Base-by-base conservation (phyloP, 2,797 vertebrate genomes). In the Poeciliopsis gracilis region DNA sequence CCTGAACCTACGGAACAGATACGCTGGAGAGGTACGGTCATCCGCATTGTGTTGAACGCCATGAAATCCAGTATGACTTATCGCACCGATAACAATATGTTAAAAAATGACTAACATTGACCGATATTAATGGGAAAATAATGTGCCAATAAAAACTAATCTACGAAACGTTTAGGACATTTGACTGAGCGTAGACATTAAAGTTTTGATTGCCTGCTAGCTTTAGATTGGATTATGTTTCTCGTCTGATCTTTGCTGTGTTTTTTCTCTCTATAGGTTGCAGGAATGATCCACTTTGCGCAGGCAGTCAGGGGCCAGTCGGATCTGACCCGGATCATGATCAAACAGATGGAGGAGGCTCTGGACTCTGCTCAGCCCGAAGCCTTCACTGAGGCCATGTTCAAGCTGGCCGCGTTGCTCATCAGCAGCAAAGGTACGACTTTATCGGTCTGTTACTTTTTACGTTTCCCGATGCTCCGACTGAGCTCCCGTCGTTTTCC, bases 1-100 rank as follows among this genome's bases (percentile, higher is more conserved):
- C 3, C 97, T 99, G 43, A 99, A 99, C 86, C 86, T 99, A 79
- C 96, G 98, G 25, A 99, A 99, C 89, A 97, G 98, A 79, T 99
- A 99, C 0, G 98, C 98, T 0, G 98, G 98, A 94, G 98, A 99
- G 97, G 98, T 98, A 82, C 73, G 57, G 1, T 9, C 36, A 33
- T 72, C 38, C 0, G 10, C 66, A 43, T 12, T 25, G 33, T 23
- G 33, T 11, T 41, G 3, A 45, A 45, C 0, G 5, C 23, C 11
- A 43, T 5, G 5, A 30, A 9, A 23, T 23, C 20, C 49, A 51
- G 7, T 2, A 51, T 23, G 23, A 2, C 20, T 51, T 49, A 49
- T 20, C 6, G 18, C 20, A 51, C 20, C 20, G 0, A 51, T 9
- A 51, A 2, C 20, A 23, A 51, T 23, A 51, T 69, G 66, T 25